phyloP scores from a whole-genome alignment of 2,888 invertebrate species.

The Eupithecia centaureata region DNA sequence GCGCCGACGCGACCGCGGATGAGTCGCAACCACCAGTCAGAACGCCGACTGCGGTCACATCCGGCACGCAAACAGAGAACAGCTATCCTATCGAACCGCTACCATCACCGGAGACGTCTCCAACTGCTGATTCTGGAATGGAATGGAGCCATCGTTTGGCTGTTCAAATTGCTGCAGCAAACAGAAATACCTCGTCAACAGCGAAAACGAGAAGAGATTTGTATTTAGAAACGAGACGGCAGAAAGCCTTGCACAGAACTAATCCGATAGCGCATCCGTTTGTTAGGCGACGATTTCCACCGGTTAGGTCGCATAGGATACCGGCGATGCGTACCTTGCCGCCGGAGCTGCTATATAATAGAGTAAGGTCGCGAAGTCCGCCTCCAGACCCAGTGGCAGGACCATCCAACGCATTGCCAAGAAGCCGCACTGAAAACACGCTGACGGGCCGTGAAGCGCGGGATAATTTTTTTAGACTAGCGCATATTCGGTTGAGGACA shows the following conservation, averaged over 20 bases:
- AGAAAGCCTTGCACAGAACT: slow-evolving; percentile 73
- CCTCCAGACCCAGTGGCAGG: slow-evolving; percentile 51
- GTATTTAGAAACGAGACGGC: slow-evolving; percentile 69
- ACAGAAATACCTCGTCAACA: slow-evolving; percentile 73
- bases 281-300: slow-evolving; percentile 65
- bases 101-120: slow-evolving; percentile 44
- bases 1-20: slow-evolving; percentile 12
- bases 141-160: slow-evolving; percentile 75
- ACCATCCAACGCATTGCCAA: slow-evolving; percentile 53
- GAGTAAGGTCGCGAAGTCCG: slow-evolving; percentile 47
- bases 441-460: slow-evolving; percentile 39
- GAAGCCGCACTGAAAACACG: neutral
- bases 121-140: slow-evolving; percentile 28
- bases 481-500: slow-evolving; percentile 72
- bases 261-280: slow-evolving; percentile 74
- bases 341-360: slow-evolving; percentile 48
- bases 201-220: slow-evolving; percentile 71
- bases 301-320: slow-evolving; percentile 69
- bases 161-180: slow-evolving; percentile 77
- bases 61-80: slow-evolving; percentile 22
- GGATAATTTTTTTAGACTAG: slow-evolving; percentile 72
- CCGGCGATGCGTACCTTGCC: slow-evolving; percentile 67
- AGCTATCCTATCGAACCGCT: slow-evolving; percentile 39
- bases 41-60: slow-evolving; percentile 37
- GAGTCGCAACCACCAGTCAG: neutral